phyloP scores from a whole-genome alignment of 2,797 vertebrate species.

The Menidia menidia region DNA sequence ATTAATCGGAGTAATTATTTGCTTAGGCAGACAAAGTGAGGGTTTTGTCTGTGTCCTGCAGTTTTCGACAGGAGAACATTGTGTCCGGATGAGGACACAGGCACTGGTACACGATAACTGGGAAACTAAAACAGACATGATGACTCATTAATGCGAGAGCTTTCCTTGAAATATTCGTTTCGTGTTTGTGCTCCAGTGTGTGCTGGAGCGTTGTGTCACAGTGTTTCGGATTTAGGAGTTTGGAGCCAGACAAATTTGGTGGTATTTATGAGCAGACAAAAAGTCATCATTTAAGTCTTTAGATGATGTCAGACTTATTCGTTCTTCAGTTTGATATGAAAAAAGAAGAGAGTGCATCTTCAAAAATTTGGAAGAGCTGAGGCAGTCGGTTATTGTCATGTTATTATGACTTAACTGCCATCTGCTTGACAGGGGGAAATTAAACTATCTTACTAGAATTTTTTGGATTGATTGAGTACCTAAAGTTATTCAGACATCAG shows the following conservation, averaged over 20 bases:
- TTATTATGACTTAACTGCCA: not conserved
- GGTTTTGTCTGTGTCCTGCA: conserved; percentile 80
- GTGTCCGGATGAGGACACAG: conserved; percentile 72
- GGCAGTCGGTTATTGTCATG: not conserved
- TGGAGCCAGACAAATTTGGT: conserved; percentile 19
- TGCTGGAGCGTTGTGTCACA: conserved; percentile 23
- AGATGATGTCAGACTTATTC: conserved; percentile 23
- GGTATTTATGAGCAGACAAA: conserved; percentile 21
- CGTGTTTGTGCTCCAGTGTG: conserved; percentile 7
- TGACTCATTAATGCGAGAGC: conserved; percentile 47
- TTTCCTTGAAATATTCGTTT: conserved; percentile 24
- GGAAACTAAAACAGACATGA: conserved; percentile 45
- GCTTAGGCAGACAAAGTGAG: conserved; percentile 84
- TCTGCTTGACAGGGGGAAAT: not conserved
- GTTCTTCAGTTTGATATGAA: conserved; percentile 19
- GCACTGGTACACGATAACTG: conserved; percentile 51
- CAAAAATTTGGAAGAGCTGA: conserved; percentile 4
- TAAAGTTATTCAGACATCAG: not conserved
- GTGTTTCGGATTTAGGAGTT: conserved; percentile 29
- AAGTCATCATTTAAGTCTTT: conserved; percentile 31
- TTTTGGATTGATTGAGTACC: not conserved
- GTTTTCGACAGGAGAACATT: conserved; percentile 79
- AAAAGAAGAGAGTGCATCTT: conserved; percentile 17
- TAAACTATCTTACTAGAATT: not conserved
- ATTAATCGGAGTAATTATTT: conserved; percentile 87